A percentile compares a stretch with the other conserved stretches of the same genome.
Conservation (phyloP, 2,113 vertebrate species). For the Herpetotheres cachinnans region DNA sequence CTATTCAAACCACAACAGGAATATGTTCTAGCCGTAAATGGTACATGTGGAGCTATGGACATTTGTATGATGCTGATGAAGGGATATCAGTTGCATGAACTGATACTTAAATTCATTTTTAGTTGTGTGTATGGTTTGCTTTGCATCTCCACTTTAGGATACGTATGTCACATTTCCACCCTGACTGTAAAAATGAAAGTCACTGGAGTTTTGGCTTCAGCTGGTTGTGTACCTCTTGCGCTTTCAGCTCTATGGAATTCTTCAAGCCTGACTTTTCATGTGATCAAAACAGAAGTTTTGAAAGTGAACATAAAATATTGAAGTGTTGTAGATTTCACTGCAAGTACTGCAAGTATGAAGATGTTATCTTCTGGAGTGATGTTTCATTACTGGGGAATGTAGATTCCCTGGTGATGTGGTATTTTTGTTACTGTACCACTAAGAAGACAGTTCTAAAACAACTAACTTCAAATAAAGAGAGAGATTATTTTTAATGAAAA, state of each 20-base stretch:
- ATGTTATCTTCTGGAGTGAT: not conserved
- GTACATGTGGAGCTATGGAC: not conserved
- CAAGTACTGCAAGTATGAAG: not conserved
- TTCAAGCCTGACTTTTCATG: not conserved
- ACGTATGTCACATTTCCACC: not conserved
- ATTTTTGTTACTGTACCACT: not conserved
- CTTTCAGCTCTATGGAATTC: not conserved
- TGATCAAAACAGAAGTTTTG: not conserved
- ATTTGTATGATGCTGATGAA: not conserved
- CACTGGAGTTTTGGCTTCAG: not conserved
- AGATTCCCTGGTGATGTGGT: not conserved
- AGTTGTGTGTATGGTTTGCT: not conserved
- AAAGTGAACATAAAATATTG: conserved; percentile 7
- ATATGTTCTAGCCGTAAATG: not conserved
- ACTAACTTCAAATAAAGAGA: not conserved
- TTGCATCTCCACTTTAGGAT: not conserved
- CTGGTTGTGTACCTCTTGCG: not conserved
- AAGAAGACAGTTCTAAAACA: not conserved
- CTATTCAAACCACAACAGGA: not conserved
- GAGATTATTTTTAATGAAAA: not conserved
- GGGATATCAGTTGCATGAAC: not conserved
- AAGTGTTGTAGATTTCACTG: not conserved
- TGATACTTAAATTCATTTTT: not conserved
- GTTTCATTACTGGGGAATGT: not conserved
- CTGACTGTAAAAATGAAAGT: not conserved